A percentile compares a stretch with the other conserved stretches of the same genome.
Conservation (phyloP, 2,113 vertebrate genomes). For the Donacobius atricapilla region DNA sequence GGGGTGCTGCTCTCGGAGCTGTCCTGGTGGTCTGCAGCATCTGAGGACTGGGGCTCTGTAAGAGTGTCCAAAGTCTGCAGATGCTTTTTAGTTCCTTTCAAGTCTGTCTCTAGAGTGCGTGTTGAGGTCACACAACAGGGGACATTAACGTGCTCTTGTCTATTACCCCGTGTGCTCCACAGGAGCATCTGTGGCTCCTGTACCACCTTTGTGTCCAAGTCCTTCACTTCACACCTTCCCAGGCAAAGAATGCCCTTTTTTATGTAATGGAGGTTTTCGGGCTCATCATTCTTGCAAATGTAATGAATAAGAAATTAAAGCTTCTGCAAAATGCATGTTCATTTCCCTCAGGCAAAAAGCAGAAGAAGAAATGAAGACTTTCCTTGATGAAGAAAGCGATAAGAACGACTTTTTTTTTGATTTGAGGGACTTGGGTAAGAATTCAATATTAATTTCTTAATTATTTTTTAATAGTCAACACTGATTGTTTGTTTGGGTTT, state of each 20-base stretch:
- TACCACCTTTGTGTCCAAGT: not conserved
- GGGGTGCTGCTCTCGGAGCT: not conserved
- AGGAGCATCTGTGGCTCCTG: not conserved
- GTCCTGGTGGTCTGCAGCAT: not conserved
- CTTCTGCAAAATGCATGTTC: not conserved
- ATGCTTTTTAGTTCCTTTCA: not conserved
- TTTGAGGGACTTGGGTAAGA: conserved; percentile 72
- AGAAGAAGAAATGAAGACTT: conserved; percentile 78
- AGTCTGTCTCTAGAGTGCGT: not conserved
- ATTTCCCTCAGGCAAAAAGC: conserved; percentile 77
- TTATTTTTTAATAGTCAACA: not conserved
- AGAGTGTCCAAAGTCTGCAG: not conserved
- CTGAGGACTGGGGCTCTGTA: not conserved
- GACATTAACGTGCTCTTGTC: not conserved
- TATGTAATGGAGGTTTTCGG: not conserved
- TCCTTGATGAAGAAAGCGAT: conserved; percentile 71
- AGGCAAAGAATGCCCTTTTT: not conserved
- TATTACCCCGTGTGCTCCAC: accelerated
- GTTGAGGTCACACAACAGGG: not conserved
- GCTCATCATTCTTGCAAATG: not conserved
- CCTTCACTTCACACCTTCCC: not conserved
- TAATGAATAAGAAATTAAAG: not conserved
- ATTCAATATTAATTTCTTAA: not conserved
- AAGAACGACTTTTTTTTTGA: conserved; percentile 60
- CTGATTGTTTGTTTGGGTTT: not conserved